phyloP scores from a whole-genome alignment of 2,797 vertebrate species.

The Naso thynnoides region DNA sequence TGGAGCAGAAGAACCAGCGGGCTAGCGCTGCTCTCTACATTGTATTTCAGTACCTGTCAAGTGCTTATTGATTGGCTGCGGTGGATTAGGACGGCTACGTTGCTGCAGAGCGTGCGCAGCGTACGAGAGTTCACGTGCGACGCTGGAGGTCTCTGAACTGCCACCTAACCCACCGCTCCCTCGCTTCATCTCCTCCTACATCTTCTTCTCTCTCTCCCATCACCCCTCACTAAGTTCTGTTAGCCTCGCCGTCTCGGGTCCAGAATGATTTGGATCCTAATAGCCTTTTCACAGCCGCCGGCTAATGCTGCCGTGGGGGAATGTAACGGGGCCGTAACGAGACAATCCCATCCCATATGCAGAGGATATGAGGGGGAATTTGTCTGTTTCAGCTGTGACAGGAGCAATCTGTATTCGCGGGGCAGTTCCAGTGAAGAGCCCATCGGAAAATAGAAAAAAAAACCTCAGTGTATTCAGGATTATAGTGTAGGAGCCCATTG shows the following conservation, averaged over 20 bases:
- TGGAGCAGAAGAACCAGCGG: conserved; percentile 63
- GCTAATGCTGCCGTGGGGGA: conserved; percentile 83
- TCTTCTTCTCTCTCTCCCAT: conserved; percentile 44
- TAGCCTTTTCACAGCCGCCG: conserved; percentile 83
- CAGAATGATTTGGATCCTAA: conserved; percentile 78
- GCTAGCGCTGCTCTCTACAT: conserved; percentile 64
- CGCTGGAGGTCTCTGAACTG: conserved; percentile 39
- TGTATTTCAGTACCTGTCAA: conserved; percentile 80
- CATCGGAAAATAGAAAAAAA: conserved; percentile 20
- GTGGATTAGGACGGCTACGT: conserved; percentile 71
- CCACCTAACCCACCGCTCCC: conserved; percentile 52
- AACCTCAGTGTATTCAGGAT: conserved; percentile 73
- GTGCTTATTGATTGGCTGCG: conserved; percentile 78
- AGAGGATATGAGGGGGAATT: conserved; percentile 74
- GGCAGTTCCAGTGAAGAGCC: conserved; percentile 65
- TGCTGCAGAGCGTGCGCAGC: conserved; percentile 46
- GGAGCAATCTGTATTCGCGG: conserved; percentile 72
- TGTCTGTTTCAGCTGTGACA: conserved; percentile 80
- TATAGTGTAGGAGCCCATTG: conserved; percentile 76
- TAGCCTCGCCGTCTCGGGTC: conserved; percentile 42
- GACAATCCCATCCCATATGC: conserved; percentile 79
- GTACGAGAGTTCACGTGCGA: conserved; percentile 22
- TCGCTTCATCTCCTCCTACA: conserved; percentile 42
- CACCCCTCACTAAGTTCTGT: conserved; percentile 49
- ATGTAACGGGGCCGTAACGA: conserved; percentile 79